phyloP scores from a whole-genome alignment of 2,113 vertebrate species.

The Ciconia boyciana region DNA sequence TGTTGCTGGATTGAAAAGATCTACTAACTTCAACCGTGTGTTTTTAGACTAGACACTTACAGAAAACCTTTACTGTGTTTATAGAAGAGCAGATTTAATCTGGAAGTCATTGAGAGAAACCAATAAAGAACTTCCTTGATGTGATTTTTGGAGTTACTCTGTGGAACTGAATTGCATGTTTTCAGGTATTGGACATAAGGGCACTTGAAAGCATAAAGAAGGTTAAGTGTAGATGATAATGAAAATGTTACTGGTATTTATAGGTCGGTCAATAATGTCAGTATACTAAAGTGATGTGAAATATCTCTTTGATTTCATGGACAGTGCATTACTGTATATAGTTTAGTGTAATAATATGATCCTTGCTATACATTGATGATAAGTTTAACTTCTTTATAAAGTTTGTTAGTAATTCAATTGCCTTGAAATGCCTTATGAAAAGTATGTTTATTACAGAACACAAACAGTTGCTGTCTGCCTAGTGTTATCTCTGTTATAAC shows the following conservation, averaged over 20 bases:
- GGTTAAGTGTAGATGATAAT: background rate
- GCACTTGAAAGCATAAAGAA: conserved; percentile 8
- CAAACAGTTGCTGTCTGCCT: background rate
- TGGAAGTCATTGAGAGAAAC: conserved; percentile 49
- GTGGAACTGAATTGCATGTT: background rate
- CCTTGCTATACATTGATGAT: background rate
- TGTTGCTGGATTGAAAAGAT: conserved; percentile 21
- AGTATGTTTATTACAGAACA: background rate
- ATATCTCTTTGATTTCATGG: conserved; percentile 1
- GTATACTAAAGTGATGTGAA: background rate
- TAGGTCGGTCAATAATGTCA: background rate
- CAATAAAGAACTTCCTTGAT: conserved; percentile 37
- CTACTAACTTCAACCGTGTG: background rate
- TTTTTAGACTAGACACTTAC: background rate
- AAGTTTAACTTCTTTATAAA: background rate
- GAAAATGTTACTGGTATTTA: background rate
- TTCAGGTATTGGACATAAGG: background rate
- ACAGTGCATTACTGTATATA: background rate
- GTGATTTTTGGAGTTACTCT: conserved; percentile 22
- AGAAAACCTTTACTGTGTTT: background rate
- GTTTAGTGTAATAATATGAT: background rate
- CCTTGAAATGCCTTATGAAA: conserved; percentile 3
- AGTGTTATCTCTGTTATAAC: background rate
- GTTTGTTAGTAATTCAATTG: background rate
- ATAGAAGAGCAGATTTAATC: conserved; percentile 3